phyloP scores from a whole-genome alignment of 2,797 vertebrate species.

The Anolis apletophallus region DNA sequence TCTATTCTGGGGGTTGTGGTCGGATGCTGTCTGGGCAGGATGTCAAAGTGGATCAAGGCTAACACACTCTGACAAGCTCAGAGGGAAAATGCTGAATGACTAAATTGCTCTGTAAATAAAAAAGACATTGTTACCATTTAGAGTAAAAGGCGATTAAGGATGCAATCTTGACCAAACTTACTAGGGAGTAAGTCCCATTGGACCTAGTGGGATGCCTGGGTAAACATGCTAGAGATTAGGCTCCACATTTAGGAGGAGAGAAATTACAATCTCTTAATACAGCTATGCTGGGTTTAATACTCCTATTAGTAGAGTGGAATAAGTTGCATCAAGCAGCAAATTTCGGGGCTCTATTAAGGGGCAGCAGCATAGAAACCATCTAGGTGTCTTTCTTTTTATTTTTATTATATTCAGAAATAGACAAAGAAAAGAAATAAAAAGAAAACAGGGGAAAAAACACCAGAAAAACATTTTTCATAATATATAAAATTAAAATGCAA shows the following conservation, averaged over 20 bases:
- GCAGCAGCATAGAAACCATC: not conserved
- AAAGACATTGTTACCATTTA: constrained; percentile 60
- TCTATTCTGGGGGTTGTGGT: constrained; percentile 68
- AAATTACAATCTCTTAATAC: constrained; percentile 36
- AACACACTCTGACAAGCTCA: constrained; percentile 68
- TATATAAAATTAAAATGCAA: too few relatives aligned
- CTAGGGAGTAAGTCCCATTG: constrained; percentile 2
- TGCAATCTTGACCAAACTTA: not conserved
- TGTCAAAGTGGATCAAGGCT: constrained; percentile 68
- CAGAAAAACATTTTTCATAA: too few relatives aligned
- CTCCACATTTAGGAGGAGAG: not conserved
- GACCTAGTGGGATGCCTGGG: not conserved
- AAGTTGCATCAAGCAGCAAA: not conserved
- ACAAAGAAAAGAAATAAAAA: too few relatives aligned
- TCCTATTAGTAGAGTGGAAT: not conserved
- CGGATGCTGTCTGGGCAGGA: constrained; percentile 64
- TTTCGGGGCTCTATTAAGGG: not conserved
- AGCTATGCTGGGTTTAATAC: not conserved
- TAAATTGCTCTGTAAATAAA: constrained; percentile 66
- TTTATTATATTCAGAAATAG: too few relatives aligned
- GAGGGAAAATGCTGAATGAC: constrained; percentile 48
- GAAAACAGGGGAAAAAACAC: too few relatives aligned
- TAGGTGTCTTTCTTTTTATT: too few relatives aligned
- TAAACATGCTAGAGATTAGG: not conserved
- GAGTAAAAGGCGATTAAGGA: constrained; percentile 53